These are phyloP conservation scores for Brachionus paranguensis DNA, from an alignment of 1,140 invertebrate genomes.

Conservation along the genomic window DNA sequence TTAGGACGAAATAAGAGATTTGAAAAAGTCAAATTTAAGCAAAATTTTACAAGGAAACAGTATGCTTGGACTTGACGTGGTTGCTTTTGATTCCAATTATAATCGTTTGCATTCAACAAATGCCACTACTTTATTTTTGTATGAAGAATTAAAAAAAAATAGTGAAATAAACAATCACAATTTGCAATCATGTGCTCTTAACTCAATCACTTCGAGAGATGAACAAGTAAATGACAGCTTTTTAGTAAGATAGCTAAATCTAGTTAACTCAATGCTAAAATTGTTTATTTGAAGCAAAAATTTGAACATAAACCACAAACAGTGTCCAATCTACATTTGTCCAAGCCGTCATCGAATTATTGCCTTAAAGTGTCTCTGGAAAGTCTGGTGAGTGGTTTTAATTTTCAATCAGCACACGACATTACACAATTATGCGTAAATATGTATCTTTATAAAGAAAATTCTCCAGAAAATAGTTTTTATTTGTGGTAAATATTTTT, in stretches of 20 bases:
- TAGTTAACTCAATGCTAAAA: not conserved
- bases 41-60: slow-evolving; percentile 36
- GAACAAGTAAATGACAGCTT: not conserved
- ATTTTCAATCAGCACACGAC: not conserved
- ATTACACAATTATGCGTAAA: slow-evolving; percentile 17
- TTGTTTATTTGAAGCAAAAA: not conserved
- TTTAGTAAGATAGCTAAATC: not conserved
- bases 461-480: slow-evolving; percentile 30
- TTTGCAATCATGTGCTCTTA: not conserved
- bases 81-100: slow-evolving; percentile 33
- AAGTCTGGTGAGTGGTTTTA: not conserved
- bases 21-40: slow-evolving; percentile 30
- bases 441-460: slow-evolving; percentile 29
- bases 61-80: slow-evolving; percentile 8
- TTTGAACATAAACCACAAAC: slow-evolving; percentile 6
- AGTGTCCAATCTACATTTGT: not conserved
- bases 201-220: not conserved
- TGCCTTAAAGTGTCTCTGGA: slow-evolving; percentile 22
- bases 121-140: not conserved
- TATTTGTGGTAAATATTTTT: slow-evolving; percentile 24
- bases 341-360: slow-evolving; percentile 1
- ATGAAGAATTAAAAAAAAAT: slow-evolving; percentile 37
- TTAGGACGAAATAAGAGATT: slow-evolving; percentile 34
- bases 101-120: not conserved
- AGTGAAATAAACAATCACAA: not conserved